Base-by-base conservation (phyloP, 2,888 invertebrate genomes). In the Unio delphinus region DNA sequence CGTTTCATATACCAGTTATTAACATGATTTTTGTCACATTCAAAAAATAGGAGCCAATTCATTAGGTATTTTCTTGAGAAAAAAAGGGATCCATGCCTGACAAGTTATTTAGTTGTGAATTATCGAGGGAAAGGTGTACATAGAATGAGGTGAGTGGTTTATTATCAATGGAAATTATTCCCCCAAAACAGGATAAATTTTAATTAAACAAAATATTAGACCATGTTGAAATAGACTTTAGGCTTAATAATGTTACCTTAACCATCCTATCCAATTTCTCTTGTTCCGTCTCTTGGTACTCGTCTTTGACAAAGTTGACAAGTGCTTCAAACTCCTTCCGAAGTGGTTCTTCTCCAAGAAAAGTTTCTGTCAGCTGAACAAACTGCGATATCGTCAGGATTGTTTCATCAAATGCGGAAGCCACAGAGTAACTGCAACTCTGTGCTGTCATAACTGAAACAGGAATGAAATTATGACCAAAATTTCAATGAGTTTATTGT, bases 271-370 rank as follows among this genome's bases (percentile, higher is more conserved):
- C 82, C 81, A 88, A 83, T 63, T 87, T 85, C 75, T 90, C 90
- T 5, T 89, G 87, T 71, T 89, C 88, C 8, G 88, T 88, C 68
- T 89, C 89, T 63, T 86, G 82, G 65, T 90, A 90, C 15, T 88
- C 86, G 26, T 86, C 84, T 63, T 82, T 81, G 60, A 90, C 70
- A 72, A 80, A 89, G 34, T 80, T 78, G 59, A 86, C 79, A 57
- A 89, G 73, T 15, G 71, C 75, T n/a, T 82, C 78, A 74, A 89
- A 88, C 8, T 80, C 65, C 3, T 69, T 74, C 55, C 72, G 67
- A 18, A 69, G 61, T 6, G 88, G 87, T 3, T 83, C 74, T 63
- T 87, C 84, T 3, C 88, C 87, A 7, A 90, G 82, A 80, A 88
- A 90, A 0, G 87, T 89, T 75, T 90, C 89, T 2, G 87, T 86